Percentiles rank a stretch among this genome's conserved stretches.
Conservation (phyloP, 2,888 invertebrate species). For the Schizotus pectinicornis region DNA sequence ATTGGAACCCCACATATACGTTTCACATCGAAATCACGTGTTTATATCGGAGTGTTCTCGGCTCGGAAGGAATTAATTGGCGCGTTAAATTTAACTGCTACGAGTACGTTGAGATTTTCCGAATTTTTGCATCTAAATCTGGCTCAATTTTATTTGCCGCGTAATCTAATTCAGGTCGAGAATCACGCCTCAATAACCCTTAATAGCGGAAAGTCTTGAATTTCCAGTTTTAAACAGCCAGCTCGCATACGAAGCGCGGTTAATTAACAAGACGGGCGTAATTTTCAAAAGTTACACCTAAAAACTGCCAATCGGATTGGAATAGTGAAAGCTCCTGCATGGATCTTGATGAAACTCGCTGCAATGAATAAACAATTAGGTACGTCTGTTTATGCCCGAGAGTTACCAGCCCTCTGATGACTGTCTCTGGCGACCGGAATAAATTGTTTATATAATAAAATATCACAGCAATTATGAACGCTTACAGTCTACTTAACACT, state of each 20-base stretch:
- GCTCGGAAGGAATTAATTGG: background rate
- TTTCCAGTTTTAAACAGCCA: no score
- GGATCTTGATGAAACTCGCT: no score
- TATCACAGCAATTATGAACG: slow-evolving; percentile 11
- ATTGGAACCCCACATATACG: slow-evolving; percentile 24
- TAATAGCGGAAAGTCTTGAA: no score
- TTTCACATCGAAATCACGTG: slow-evolving; percentile 15
- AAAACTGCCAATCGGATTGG: no score
- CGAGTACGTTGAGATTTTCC: background rate
- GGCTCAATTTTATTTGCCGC: background rate
- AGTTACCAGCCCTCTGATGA: no score
- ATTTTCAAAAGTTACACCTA: no score
- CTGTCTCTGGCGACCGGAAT: background rate
- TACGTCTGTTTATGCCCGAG: no score
- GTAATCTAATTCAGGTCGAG: background rate
- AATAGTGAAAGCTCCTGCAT: no score
- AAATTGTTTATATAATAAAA: slow-evolving; percentile 2
- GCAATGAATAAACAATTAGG: no score
- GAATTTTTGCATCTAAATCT: slow-evolving; percentile 5
- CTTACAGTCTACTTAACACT: slow-evolving; percentile 16
- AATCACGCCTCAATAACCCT: background rate
- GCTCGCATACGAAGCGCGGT: no score
- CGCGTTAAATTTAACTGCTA: slow-evolving; percentile 1
- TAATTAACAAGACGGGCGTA: no score
- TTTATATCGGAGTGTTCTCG: slow-evolving; percentile 5